These are phyloP conservation scores for Serinus canaria DNA, from an alignment of 2,113 vertebrate species.

Conservation along the genomic window DNA sequence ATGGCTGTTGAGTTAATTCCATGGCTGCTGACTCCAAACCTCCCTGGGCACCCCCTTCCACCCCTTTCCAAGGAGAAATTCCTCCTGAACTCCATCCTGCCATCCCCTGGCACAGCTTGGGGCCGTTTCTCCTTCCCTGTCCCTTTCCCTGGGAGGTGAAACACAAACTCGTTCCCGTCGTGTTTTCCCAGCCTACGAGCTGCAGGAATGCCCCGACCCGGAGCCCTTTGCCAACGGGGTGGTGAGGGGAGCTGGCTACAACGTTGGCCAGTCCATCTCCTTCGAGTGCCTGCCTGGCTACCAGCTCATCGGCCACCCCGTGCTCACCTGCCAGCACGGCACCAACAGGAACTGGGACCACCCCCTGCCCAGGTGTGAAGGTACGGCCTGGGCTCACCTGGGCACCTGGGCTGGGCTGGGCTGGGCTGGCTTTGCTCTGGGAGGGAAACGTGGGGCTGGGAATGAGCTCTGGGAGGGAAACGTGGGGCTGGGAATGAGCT, in stretches of 20 bases:
- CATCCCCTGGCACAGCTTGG: background rate
- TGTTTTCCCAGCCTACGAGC: constrained; percentile 85
- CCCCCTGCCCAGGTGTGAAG: constrained; percentile 93
- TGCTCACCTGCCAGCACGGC: constrained; percentile 95
- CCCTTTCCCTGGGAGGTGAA: background rate
- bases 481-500: no score
- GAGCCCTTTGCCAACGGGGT: constrained; percentile 91
- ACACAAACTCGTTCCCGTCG: accelerated
- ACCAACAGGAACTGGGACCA: constrained; percentile 97
- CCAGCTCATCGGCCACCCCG: constrained; percentile 86
- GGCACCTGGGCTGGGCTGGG: background rate
- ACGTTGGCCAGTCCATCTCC: constrained; percentile 96
- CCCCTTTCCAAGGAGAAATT: background rate
- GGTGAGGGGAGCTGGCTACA: constrained; percentile 93
- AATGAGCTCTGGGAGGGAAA: no score
- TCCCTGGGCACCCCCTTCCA: background rate
- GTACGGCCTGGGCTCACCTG: constrained; percentile 68
- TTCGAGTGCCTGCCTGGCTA: constrained; percentile 95
- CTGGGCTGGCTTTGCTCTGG: background rate
- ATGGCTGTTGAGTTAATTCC: no score
- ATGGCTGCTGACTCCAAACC: background rate
- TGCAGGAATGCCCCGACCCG: constrained; percentile 94
- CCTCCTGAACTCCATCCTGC: background rate
- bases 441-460: background rate
- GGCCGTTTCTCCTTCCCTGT: background rate